Base-by-base conservation (phyloP, 2,797 vertebrate genomes). In the Takifugu rubripes region DNA sequence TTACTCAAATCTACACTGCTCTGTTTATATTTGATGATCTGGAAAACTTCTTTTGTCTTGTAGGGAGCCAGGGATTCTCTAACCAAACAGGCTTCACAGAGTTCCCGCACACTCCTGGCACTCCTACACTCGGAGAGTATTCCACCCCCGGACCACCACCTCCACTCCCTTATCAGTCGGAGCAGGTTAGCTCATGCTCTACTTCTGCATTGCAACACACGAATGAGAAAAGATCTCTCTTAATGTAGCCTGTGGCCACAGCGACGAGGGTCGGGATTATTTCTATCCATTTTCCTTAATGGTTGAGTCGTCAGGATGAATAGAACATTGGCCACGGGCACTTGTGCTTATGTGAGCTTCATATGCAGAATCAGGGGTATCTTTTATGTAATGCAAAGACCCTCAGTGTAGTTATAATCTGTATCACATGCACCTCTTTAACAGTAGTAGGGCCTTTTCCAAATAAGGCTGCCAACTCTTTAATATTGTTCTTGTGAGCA, bases 81-180 rank as follows among this genome's bases (percentile, higher is more conserved):
- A 91, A 79, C 62, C 91, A 93, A 1, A 81, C 92, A 2, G 89
- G 89, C 49, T 97, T 94, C 69, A 79, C 93, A 0, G 96, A 98
- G 58, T 97, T 95, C 83, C 94, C 16, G 52, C 93, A 64, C 74
- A 92, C 64, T 64, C 95, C 46, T 5, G 92, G 89, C 81, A 95
- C 74, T 71, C 94, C 15, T 55, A 93, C 7, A 45, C 93, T 89
- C 59, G 88, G 49, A 81, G 96, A 87, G 88, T 98, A 79, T 27
- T 6, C 74, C 70, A 80, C 43, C 56, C 90, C 4, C 54, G 92
- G 58, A 79, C 91, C 56, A 24, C 92, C 50, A 0, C 88, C 93
- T 0, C 89, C 93, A 0, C 80, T 94, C 54, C 90, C 94, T 61
- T 98, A 96, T 65, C 94, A 92, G 65, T 72, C 94, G 0, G 95